Percentiles rank a stretch among this genome's conserved stretches.
phyloP scores from a whole-genome alignment of 2,888 invertebrate species.

The Machimus atricapillus region DNA sequence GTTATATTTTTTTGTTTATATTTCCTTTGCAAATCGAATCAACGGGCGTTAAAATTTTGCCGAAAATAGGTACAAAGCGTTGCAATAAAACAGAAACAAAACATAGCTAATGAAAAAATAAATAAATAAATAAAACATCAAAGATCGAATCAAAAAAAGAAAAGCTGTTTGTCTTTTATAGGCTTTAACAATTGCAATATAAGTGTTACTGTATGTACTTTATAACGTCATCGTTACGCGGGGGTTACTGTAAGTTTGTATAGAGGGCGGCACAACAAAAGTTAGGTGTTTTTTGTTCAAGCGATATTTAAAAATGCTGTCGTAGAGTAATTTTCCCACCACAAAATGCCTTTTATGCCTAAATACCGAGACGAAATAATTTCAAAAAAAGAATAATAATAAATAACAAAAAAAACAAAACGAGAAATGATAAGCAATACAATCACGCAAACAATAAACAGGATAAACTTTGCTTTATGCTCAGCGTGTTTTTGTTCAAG shows the following conservation, averaged over 20 bases:
- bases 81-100: not conserved
- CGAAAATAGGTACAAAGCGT: not conserved
- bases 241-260: not conserved
- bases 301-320: not conserved
- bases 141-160: not conserved
- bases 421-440: conserved; percentile 1
- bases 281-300: not conserved
- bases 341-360: conserved; percentile 36
- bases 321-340: conserved; percentile 30
- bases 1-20: not conserved
- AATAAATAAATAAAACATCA: not conserved
- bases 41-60: not conserved
- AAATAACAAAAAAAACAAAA: not conserved
- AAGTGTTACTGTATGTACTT: not conserved
- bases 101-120: not conserved
- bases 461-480: not conserved
- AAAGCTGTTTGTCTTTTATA: not conserved
- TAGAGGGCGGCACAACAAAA: not conserved
- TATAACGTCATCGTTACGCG: not conserved
- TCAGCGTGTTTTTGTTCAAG: not conserved
- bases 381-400: not conserved
- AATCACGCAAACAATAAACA: conserved; percentile 18
- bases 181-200: not conserved
- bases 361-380: conserved; percentile 3
- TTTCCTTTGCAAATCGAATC: not conserved